These are phyloP conservation scores for Acheta domesticus DNA, from an alignment of 2,888 invertebrate species.

Conservation along the genomic window DNA sequence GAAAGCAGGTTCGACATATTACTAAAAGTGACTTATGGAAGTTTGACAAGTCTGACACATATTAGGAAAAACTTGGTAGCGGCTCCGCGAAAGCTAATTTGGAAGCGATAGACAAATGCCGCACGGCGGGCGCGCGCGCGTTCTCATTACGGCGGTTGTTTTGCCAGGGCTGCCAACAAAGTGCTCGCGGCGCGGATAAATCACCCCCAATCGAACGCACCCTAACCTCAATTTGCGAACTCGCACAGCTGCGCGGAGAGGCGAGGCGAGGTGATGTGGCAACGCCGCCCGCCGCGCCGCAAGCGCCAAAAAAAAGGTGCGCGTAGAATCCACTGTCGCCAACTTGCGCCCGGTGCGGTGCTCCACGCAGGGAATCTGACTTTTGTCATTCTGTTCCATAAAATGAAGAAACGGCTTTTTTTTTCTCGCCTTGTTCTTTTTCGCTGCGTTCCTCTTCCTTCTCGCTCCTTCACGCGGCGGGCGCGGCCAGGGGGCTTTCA, in stretches of 20 bases:
- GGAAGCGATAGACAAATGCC: neutral
- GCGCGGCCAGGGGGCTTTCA: neutral
- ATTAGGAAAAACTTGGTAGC: constrained; percentile 1
- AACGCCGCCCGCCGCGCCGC: neutral
- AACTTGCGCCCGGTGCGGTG: neutral
- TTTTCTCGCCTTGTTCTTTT: neutral
- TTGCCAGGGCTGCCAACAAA: neutral
- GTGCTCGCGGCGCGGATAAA: neutral
- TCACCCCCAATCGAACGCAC: neutral
- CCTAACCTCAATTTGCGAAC: neutral
- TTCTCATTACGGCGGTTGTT: neutral
- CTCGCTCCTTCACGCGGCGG: neutral
- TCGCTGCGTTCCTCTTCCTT: neutral
- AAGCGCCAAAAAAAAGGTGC: neutral
- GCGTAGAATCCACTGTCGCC: neutral
- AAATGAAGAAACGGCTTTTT: neutral
- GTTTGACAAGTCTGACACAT: constrained; percentile 4
- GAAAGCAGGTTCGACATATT: neutral
- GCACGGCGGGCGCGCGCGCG: neutral
- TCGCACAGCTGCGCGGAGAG: too few species aligned
- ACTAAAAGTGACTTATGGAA: neutral
- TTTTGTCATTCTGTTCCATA: neutral
- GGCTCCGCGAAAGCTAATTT: neutral
- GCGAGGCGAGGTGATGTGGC: too few species aligned
- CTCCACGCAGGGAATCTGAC: neutral